Base-by-base conservation (phyloP, 2,113 vertebrate genomes). In the Sakesphorus luctuosus region DNA sequence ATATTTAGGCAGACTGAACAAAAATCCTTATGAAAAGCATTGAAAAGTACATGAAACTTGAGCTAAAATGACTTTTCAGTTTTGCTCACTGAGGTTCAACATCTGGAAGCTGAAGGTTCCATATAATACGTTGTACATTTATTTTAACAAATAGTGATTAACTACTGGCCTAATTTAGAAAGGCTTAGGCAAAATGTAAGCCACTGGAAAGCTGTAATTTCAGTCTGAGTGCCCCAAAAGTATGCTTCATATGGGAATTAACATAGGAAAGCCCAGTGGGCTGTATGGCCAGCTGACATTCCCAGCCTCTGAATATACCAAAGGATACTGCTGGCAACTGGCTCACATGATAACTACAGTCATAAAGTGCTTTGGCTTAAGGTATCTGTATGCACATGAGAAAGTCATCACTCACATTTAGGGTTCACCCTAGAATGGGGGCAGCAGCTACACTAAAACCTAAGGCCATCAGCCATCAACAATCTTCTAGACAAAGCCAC, bases 311-410 rank as follows among this genome's bases (percentile, higher is more conserved):
- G 24, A 69, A 38, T 18, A 65, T 24, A 26, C 18, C 28, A 73
- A 63, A 65, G 17, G 53, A 13, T 38, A 66, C 25, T 29, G 28
- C 35, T 88, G 33, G 26, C 13, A 11, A 52, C 4, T 43, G 21
- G 14, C 24, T 85, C 26, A 36, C 0, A 0, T 10, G 38, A n/a
- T 23, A 33, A 53, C 18, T 50, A 3, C 0, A 2, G 40, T 26
- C 74, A 26, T 47, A 23, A 72, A 46, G 33, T 21, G 10, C 49
- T 92, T 87, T 65, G 43, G 38, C 25, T 90, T 71, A 76, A 72
- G 9, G 11, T 7, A 26, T 12, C 55, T 58, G 29, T 19, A 10
- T n/a, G 33, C 53, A 8, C 16, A 58, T 63, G 43, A 38, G 71
- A 73, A 93, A 47, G 28, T 6, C 36, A 53, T 35, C 15, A 13